A percentile compares a stretch with the other conserved stretches of the same genome.
phyloP scores from a whole-genome alignment of 23 tunicate species.

The Phallusia fumigata region DNA sequence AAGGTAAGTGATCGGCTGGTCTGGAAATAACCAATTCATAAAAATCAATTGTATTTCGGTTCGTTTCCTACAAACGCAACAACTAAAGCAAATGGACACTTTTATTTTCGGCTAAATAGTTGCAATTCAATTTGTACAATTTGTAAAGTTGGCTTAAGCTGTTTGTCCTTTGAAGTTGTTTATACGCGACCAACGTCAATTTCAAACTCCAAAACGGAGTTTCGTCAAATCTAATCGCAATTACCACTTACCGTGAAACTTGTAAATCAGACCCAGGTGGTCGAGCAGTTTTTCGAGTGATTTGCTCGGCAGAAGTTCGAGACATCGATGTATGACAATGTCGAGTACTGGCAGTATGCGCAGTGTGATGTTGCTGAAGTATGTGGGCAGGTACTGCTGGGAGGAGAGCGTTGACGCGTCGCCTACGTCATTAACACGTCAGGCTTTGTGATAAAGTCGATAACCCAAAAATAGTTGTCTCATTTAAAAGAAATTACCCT shows the following conservation, averaged over 20 bases:
- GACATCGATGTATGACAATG: constrained; percentile 84
- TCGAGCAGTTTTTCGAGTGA: constrained; percentile 73
- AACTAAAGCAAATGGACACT: too few relatives aligned
- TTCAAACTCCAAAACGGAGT: too few relatives aligned
- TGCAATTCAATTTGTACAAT: too few relatives aligned
- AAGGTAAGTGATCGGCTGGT: constrained; percentile 84
- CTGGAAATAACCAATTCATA: neutral
- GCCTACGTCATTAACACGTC: neutral
- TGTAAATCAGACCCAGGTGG: constrained; percentile 74
- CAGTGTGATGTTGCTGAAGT: constrained; percentile 85
- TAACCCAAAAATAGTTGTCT: too few relatives aligned
- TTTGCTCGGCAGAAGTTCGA: constrained; percentile 52
- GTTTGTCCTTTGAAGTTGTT: too few relatives aligned
- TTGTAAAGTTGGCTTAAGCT: too few relatives aligned
- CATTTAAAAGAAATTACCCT: too few relatives aligned
- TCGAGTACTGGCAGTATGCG: constrained; percentile 91
- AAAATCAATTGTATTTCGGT: neutral
- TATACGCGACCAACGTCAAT: too few relatives aligned
- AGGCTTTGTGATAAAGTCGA: too few relatives aligned
- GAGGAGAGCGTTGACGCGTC: neutral
- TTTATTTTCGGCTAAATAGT: too few relatives aligned
- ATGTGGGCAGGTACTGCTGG: constrained; percentile 32
- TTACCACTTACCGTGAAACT: constrained; percentile 74
- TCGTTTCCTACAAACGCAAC: too few relatives aligned
- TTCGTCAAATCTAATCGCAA: too few relatives aligned